Evolutionary conservation across 1,140 invertebrate genomes (phyloP).

Genomic region (Anastrepha obliqua): DNA sequence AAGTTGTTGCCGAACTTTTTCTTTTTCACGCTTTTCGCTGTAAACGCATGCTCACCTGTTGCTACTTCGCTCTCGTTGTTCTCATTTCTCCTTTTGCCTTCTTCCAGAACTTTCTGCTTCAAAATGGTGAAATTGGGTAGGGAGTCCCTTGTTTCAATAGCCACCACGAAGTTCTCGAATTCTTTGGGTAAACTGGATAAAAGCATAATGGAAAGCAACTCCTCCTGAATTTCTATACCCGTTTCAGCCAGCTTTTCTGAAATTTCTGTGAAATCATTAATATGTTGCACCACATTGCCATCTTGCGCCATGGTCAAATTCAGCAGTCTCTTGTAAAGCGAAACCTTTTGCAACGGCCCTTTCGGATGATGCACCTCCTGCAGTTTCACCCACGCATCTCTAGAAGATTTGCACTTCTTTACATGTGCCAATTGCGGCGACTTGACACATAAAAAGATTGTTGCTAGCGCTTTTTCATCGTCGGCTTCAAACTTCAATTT

Average conservation of each 20-base stretch:
- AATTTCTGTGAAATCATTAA: conserved; percentile 21
- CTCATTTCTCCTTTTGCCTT: not conserved
- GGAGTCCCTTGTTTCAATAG: conserved; percentile 12
- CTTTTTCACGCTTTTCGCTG: too few species aligned
- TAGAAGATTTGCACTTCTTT: conserved; percentile 10
- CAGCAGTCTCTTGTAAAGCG: conserved; percentile 40
- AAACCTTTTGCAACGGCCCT: conserved; percentile 47
- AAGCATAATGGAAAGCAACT: too few species aligned
- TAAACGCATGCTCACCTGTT: too few species aligned
- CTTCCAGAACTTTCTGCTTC: not conserved
- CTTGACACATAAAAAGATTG: conserved; percentile 22
- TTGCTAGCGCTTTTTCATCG: conserved; percentile 42
- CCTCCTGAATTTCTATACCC: conserved; percentile 43
- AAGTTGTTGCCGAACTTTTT: too few species aligned
- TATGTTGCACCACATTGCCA: not conserved
- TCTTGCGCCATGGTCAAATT: conserved; percentile 41
- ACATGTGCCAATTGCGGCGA: not conserved
- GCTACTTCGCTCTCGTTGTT: not conserved
- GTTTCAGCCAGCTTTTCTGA: conserved; percentile 55
- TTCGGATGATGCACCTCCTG: conserved; percentile 32
- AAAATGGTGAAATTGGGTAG: not conserved
- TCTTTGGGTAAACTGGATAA: conserved; percentile 48
- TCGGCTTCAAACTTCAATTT: not conserved
- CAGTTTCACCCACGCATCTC: conserved; percentile 16
- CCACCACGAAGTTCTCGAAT: conserved; percentile 52